These are phyloP conservation scores for Conus canariensis DNA, from an alignment of 2,888 invertebrate genomes.

Conservation along the genomic window DNA sequence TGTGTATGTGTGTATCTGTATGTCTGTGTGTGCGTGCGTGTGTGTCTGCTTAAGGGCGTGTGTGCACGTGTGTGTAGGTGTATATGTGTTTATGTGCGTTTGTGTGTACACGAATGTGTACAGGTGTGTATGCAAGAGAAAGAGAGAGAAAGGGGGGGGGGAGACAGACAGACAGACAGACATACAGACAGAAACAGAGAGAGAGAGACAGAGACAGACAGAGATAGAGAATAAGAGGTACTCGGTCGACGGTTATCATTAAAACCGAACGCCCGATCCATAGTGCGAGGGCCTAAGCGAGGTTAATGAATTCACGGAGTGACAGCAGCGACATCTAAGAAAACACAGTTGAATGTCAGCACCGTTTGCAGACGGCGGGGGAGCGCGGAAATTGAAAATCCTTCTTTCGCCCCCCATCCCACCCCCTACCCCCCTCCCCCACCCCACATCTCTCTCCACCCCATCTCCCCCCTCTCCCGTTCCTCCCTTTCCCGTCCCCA, in stretches of 20 bases:
- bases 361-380: conserved; percentile 22
- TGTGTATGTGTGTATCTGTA: neutral
- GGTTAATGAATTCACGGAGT: conserved; percentile 21
- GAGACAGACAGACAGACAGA: too few relatives aligned
- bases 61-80: neutral
- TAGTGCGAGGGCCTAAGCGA: neutral
- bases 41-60: neutral
- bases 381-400: conserved; percentile 26
- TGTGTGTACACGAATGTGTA: neutral
- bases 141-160: too few relatives aligned
- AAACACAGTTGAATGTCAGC: conserved; percentile 1
- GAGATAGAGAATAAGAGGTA: neutral
- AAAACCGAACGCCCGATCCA: too few relatives aligned
- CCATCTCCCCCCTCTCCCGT: neutral
- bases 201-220: neutral
- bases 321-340: conserved; percentile 31
- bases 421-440: neutral
- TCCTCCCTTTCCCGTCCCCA: neutral
- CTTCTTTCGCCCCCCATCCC: neutral
- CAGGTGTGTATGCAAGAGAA: too few relatives aligned
- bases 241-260: neutral
- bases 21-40: neutral
- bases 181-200: neutral
- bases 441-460: too few relatives aligned
- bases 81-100: neutral